A percentile compares a stretch with the other conserved stretches of the same genome.
phyloP scores from a whole-genome alignment of 2,888 invertebrate species.

The Mechanitis mazaeus region DNA sequence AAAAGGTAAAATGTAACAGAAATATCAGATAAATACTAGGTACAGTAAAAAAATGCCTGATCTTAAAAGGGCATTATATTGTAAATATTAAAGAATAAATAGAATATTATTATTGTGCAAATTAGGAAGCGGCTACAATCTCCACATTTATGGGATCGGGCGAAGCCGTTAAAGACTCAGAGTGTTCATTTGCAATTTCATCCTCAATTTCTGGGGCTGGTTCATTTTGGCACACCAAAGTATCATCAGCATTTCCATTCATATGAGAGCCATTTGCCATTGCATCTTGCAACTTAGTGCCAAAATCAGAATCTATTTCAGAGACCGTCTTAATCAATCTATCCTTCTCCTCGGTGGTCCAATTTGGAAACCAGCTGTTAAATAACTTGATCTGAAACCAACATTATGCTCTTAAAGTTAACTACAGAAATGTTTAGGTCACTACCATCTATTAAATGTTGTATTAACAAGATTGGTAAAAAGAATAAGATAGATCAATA shows the following conservation, averaged over 20 bases:
- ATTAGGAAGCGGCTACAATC: slow-evolving; percentile 65
- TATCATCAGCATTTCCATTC: slow-evolving; percentile 61
- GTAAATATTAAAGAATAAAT: slow-evolving; percentile 5
- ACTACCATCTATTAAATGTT: too few species aligned
- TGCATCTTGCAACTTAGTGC: slow-evolving; percentile 79
- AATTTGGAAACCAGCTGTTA: slow-evolving; percentile 88
- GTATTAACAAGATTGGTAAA: too few species aligned
- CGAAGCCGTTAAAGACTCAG: slow-evolving; percentile 33
- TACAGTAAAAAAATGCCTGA: slow-evolving; percentile 2
- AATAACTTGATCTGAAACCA: slow-evolving; percentile 84
- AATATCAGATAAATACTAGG: slow-evolving; percentile 7
- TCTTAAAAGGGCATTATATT: slow-evolving; percentile 1
- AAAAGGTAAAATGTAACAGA: slow-evolving; percentile 13
- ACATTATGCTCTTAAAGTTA: slow-evolving; percentile 6
- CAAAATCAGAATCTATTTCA: slow-evolving; percentile 84
- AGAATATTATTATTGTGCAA: slow-evolving; percentile 15
- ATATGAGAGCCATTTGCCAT: slow-evolving; percentile 50
- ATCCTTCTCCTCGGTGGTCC: slow-evolving; percentile 85
- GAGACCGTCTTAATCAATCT: slow-evolving; percentile 81
- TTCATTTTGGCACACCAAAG: slow-evolving; percentile 37
- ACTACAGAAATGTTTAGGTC: neutral
- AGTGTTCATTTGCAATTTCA: slow-evolving; percentile 32
- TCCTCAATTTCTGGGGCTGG: slow-evolving; percentile 34
- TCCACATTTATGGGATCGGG: slow-evolving; percentile 58
- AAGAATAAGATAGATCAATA: too few species aligned